Conservation (phyloP, 2,888 invertebrate genomes). For the Altica lythri region DNA sequence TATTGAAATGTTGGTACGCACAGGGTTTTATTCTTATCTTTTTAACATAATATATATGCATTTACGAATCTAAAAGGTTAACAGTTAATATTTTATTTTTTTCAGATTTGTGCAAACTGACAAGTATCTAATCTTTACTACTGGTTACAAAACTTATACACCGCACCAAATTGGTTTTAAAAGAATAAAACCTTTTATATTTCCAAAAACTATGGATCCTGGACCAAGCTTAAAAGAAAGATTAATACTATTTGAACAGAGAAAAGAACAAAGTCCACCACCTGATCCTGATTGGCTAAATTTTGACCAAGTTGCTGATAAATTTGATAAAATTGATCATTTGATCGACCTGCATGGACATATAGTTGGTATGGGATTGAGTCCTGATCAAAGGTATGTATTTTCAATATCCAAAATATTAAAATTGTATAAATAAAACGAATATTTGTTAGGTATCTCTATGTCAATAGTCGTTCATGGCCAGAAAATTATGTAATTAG, state of each 20-base stretch:
- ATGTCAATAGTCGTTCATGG: constrained; percentile 85
- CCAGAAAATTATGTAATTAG: constrained; percentile 74
- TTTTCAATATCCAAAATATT: neutral
- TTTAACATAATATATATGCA: too few relatives aligned
- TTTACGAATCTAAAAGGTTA: too few relatives aligned
- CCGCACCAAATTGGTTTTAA: constrained; percentile 83
- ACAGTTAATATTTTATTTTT: neutral
- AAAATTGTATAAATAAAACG: neutral
- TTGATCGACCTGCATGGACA: constrained; percentile 83
- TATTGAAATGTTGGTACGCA: too few relatives aligned
- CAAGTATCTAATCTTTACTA: constrained; percentile 81
- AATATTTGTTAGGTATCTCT: constrained; percentile 65
- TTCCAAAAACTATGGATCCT: constrained; percentile 69
- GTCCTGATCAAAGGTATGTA: constrained; percentile 74
- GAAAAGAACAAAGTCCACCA: constrained; percentile 58
- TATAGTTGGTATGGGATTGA: constrained; percentile 85
- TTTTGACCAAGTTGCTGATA: constrained; percentile 69
- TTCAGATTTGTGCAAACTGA: constrained; percentile 46
- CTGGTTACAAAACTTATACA: constrained; percentile 80
- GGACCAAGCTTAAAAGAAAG: constrained; percentile 72
- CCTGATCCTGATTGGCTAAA: constrained; percentile 71
- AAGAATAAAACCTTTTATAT: constrained; percentile 70
- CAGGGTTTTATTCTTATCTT: too few relatives aligned
- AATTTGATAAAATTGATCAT: constrained; percentile 77
- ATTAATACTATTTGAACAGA: constrained; percentile 63